phyloP scores from a whole-genome alignment of 2,888 invertebrate genomes.

The Napeogenes sylphis region DNA sequence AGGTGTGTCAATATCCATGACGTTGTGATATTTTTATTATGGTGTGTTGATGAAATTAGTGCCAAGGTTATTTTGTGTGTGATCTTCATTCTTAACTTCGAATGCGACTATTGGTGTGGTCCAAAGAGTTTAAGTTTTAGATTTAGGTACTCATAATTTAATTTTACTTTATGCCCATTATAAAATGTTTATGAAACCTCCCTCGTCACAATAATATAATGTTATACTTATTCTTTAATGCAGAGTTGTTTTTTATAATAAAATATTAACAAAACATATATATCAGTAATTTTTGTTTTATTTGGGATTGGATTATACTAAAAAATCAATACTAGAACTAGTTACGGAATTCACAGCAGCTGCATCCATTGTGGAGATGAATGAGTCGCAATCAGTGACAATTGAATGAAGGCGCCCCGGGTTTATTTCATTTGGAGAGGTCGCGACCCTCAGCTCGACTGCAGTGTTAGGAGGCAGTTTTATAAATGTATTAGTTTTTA shows the following conservation, averaged over 20 bases:
- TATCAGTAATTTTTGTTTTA: neutral
- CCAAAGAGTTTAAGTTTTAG: no score
- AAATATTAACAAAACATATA: neutral
- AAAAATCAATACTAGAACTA: slow-evolving; percentile 11
- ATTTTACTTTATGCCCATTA: no score
- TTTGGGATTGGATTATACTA: slow-evolving; percentile 4
- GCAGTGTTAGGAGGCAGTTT: slow-evolving; percentile 4
- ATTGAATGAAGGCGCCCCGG: slow-evolving; percentile 35
- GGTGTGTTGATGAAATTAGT: neutral
- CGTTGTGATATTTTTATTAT: slow-evolving; percentile 20
- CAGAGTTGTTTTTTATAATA: no score
- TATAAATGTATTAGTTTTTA: no score
- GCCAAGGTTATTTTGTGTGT: neutral
- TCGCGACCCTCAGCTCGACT: slow-evolving; percentile 20
- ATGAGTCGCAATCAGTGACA: slow-evolving; percentile 37
- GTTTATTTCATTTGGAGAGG: slow-evolving; percentile 22
- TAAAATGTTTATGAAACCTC: no score
- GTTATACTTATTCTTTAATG: no score
- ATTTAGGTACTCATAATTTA: no score
- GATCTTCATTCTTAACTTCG: neutral
- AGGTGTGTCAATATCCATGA: slow-evolving; percentile 49
- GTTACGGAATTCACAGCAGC: slow-evolving; percentile 18
- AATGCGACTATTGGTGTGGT: no score
- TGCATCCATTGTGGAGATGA: slow-evolving; percentile 14
- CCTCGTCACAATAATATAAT: no score